Percentiles rank a stretch among this genome's conserved stretches.
These are phyloP conservation scores for Parambassis ranga DNA, from an alignment of 2,797 vertebrate species.

Conservation along the genomic window DNA sequence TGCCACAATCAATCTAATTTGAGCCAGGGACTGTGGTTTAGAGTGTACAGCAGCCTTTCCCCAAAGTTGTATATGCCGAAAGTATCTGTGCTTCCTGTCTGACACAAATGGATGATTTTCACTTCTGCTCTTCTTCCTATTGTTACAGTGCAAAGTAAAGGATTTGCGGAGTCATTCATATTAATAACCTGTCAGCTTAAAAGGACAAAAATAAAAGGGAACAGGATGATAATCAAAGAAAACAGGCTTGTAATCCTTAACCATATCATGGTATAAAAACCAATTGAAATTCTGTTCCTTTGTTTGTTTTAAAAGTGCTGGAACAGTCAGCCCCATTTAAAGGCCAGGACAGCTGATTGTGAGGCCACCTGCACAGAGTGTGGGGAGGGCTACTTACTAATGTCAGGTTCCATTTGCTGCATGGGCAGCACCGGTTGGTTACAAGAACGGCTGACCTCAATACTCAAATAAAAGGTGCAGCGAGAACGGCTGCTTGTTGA, in stretches of 20 bases:
- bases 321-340: constrained; percentile 47
- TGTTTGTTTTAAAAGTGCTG: constrained; percentile 45
- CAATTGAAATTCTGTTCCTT: constrained; percentile 44
- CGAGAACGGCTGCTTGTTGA: constrained; percentile 34
- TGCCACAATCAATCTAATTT: constrained; percentile 47
- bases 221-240: constrained; percentile 17
- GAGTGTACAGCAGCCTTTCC: constrained; percentile 18
- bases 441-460: constrained; percentile 54
- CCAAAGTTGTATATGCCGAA: constrained; percentile 8
- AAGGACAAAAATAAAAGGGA: background rate
- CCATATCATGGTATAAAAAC: constrained; percentile 17
- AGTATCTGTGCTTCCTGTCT: constrained; percentile 17
- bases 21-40: background rate
- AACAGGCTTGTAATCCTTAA: constrained; percentile 16
- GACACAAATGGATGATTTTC: constrained; percentile 50
- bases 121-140: constrained; percentile 15
- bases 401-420: constrained; percentile 65
- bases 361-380: constrained; percentile 46
- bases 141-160: background rate
- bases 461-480: constrained; percentile 43
- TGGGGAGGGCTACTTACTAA: constrained; percentile 43
- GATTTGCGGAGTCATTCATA: constrained; percentile 17
- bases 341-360: constrained; percentile 53
- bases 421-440: constrained; percentile 24
- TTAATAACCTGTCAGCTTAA: constrained; percentile 8